Evolutionary conservation across 2,797 vertebrate species (phyloP).

Genomic region (Lemur catta): DNA sequence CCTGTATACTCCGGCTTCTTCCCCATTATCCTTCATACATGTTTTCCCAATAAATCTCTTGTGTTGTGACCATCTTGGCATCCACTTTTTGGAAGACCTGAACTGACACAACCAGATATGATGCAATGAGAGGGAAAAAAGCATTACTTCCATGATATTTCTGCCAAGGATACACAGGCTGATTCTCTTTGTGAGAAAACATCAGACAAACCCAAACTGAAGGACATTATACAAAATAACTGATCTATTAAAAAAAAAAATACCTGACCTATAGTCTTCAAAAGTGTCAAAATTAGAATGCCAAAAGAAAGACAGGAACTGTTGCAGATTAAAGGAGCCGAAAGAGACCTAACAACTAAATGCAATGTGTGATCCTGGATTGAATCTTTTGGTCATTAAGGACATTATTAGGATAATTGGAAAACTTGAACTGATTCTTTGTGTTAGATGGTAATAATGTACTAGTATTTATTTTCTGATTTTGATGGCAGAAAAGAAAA

Average conservation of each 20-base stretch:
- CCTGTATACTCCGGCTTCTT: neutral
- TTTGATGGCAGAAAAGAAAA: neutral
- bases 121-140: neutral
- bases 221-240: neutral
- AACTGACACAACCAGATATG: neutral
- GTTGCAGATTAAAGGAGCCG: neutral
- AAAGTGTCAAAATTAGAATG: neutral
- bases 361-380: neutral
- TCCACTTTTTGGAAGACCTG: neutral
- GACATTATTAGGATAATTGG: neutral
- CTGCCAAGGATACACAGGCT: neutral
- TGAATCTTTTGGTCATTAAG: neutral
- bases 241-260: too few relatives aligned
- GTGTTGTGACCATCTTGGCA: neutral
- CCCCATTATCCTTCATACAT: neutral
- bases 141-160: neutral
- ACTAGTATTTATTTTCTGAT: neutral
- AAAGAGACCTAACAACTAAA: neutral
- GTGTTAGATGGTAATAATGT: neutral
- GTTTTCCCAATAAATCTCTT: neutral
- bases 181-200: neutral
- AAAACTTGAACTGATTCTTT: neutral
- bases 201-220: neutral
- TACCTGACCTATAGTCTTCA: neutral
- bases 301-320: neutral